These are phyloP conservation scores for Deladenus siricidicola DNA, from an alignment of 2,888 invertebrate species.

Conservation along the genomic window DNA sequence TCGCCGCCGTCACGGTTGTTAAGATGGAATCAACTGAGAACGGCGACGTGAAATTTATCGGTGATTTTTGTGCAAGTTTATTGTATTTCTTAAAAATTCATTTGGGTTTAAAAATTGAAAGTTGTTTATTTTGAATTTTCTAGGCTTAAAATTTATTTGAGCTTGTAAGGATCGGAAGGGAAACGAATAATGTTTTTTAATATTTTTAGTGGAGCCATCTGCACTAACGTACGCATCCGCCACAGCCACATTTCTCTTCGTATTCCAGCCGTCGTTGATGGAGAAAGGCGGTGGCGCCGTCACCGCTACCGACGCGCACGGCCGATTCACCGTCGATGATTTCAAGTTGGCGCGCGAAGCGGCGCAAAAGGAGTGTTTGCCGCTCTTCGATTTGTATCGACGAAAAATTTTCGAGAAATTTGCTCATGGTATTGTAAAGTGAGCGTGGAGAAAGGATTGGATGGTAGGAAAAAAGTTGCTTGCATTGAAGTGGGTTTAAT, in stretches of 20 bases:
- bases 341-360: conserved; percentile 13
- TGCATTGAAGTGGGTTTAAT: neutral
- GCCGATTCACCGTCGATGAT: conserved; percentile 13
- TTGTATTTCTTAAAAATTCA: too few species aligned
- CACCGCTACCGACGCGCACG: conserved; percentile 7
- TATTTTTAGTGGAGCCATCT: conserved; percentile 15
- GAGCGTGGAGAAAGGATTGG: too few species aligned
- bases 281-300: neutral
- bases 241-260: conserved; percentile 17
- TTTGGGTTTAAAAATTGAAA: too few species aligned
- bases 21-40: too few species aligned
- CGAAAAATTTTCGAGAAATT: conserved; percentile 20
- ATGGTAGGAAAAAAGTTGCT: too few species aligned
- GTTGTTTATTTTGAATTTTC: too few species aligned
- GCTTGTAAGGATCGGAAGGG: too few species aligned
- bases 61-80: too few species aligned
- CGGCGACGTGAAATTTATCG: too few species aligned
- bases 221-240: neutral
- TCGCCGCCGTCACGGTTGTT: conserved; percentile 16
- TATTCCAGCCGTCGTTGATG: conserved; percentile 19
- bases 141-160: too few species aligned
- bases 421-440: too few species aligned
- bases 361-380: conserved; percentile 7
- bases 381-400: conserved; percentile 19
- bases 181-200: neutral